Conservation (phyloP, 2,113 vertebrate genomes). For the Calyptommatus sinebrachiatus region DNA sequence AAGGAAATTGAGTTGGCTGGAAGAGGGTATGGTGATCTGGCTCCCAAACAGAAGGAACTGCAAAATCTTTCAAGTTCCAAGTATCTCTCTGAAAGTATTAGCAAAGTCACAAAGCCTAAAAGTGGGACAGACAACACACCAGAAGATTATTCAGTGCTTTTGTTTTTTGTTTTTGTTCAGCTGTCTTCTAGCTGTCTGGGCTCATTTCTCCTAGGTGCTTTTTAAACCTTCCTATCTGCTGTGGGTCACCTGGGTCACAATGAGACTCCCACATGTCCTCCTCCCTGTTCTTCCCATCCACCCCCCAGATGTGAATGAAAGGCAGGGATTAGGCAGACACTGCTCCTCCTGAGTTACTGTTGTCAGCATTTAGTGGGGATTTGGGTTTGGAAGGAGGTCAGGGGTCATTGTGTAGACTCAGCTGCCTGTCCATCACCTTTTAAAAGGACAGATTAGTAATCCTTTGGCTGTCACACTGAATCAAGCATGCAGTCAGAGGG, state of each 20-base stretch:
- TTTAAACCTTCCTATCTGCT: background rate
- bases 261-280: background rate
- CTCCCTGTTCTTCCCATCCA: background rate
- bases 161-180: background rate
- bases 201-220: too few relatives aligned
- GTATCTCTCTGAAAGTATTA: background rate
- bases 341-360: background rate
- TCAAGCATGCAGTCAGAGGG: constrained; percentile 11
- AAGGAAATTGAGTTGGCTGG: background rate
- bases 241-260: background rate
- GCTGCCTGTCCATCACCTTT: constrained; percentile 55
- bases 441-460: constrained; percentile 1
- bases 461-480: constrained; percentile 14
- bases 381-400: constrained; percentile 38
- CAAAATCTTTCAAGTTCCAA: background rate
- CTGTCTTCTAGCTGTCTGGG: background rate
- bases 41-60: background rate
- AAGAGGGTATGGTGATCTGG: background rate
- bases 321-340: background rate
- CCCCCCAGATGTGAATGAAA: background rate
- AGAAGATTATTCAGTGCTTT: background rate
- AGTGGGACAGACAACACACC: too few relatives aligned
- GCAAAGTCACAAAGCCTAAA: background rate
- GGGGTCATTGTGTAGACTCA: constrained; percentile 50
- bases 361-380: constrained; percentile 10